Percentiles rank a stretch among this genome's conserved stretches.
phyloP scores from a whole-genome alignment of 2,113 vertebrate species.

The Sterna hirundo region DNA sequence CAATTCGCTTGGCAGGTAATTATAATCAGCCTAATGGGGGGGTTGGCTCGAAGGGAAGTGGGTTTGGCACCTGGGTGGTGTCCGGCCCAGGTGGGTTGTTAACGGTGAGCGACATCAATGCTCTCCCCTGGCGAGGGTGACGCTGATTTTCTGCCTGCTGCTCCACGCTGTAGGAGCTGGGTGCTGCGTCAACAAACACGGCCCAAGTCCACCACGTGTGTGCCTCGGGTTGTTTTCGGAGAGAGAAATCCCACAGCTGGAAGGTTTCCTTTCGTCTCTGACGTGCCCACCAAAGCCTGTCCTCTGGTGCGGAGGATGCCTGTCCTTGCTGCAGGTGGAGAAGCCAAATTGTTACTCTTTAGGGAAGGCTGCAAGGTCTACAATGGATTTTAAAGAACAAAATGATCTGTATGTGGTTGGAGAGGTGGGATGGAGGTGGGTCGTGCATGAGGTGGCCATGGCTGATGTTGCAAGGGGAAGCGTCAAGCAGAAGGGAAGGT shows the following conservation, averaged over 20 bases:
- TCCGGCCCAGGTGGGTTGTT: not conserved
- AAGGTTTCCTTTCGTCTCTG: not conserved
- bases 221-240: not conserved
- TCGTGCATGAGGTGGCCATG: not conserved
- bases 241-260: not conserved
- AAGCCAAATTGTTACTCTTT: not conserved
- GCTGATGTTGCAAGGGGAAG: not conserved
- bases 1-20: slow-evolving; percentile 5
- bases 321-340: not conserved
- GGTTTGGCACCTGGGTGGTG: not conserved
- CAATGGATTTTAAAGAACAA: not conserved
- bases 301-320: not conserved
- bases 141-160: not conserved
- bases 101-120: fast-evolving
- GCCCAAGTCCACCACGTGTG: not conserved
- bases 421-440: not conserved
- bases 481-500: not conserved
- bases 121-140: not conserved
- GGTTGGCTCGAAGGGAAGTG: fast-evolving
- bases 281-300: not conserved
- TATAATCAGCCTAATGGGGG: not conserved
- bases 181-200: not conserved
- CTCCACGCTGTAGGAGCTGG: not conserved
- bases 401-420: not conserved
- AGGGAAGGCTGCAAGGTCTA: not conserved